A percentile compares a stretch with the other conserved stretches of the same genome.
Conservation (phyloP, 2,113 vertebrate genomes). For the Gymnarchus niloticus region DNA sequence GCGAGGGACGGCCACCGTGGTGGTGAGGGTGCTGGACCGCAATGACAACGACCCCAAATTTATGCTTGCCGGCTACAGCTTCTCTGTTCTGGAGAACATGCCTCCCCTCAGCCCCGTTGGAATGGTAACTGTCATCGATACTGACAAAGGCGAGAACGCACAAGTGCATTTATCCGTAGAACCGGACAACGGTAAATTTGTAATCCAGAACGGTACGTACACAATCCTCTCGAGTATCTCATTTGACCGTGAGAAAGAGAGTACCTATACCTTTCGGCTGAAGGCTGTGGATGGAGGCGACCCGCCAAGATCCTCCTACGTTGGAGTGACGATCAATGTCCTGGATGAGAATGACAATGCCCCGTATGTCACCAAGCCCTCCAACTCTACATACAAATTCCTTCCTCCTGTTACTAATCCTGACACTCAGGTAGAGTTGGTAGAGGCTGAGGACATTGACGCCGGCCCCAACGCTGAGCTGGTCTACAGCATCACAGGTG, state of each 20-base stretch:
- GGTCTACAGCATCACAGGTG: conserved; percentile 78
- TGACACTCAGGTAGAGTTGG: conserved; percentile 78
- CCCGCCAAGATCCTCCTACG: conserved; percentile 86
- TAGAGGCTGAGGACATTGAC: conserved; percentile 91
- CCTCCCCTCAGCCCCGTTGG: conserved; percentile 85
- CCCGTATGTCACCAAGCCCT: conserved; percentile 85
- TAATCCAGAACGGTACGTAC: conserved; percentile 92
- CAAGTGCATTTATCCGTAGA: conserved; percentile 79
- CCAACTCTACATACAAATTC: conserved; percentile 86
- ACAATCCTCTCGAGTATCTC: conserved; percentile 94
- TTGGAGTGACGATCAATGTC: conserved; percentile 92
- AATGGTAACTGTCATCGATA: conserved; percentile 89
- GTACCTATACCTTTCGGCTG: conserved; percentile 89
- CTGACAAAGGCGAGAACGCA: conserved; percentile 88
- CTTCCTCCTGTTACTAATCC: conserved; percentile 73
- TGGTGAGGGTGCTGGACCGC: conserved; percentile 82
- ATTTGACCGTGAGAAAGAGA: conserved; percentile 92
- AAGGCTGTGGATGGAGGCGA: conserved; percentile 85
- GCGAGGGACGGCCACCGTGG: conserved; percentile 85
- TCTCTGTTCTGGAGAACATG: conserved; percentile 95
- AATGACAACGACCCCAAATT: conserved; percentile 98
- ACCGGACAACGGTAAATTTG: conserved; percentile 89
- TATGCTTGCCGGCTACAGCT: conserved; percentile 91
- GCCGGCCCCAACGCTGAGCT: conserved; percentile 80
- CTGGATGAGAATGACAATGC: conserved; percentile 95